A percentile compares a stretch with the other conserved stretches of the same genome.
Evolutionary conservation across 2,113 vertebrate genomes (phyloP).

Genomic region (Tyto alba): DNA sequence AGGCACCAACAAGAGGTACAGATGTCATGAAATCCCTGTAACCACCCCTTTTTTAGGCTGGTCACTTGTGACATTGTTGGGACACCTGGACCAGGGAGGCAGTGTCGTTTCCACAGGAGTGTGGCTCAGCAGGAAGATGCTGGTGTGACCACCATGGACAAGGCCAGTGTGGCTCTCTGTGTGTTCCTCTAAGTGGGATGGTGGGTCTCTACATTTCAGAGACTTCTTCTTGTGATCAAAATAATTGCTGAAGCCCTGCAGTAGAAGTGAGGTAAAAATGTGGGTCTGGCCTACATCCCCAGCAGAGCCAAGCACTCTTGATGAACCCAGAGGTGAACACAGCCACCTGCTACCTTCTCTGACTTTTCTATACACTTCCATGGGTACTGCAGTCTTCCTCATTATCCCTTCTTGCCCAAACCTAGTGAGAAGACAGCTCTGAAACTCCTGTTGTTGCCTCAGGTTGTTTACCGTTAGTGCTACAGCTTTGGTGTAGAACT

Average conservation of each 20-base stretch:
- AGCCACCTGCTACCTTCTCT: neutral
- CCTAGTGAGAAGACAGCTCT: neutral
- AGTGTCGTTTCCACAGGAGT: neutral
- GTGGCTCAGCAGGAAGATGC: neutral
- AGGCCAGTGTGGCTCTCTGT: neutral
- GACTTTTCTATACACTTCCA: neutral
- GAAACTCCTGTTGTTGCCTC: neutral
- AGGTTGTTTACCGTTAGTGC: neutral
- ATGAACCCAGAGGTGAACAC: neutral
- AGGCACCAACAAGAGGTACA: neutral
- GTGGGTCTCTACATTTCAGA: neutral
- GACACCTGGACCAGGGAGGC: fast-evolving
- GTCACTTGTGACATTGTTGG: neutral
- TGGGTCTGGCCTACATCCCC: neutral
- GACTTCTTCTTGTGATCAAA: neutral
- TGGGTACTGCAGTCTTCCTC: neutral
- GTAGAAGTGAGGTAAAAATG: neutral
- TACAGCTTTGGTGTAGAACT: neutral
- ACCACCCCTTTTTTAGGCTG: neutral
- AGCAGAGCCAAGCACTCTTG: neutral
- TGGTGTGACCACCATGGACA: neutral
- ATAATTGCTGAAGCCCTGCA: neutral
- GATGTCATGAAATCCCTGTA: neutral
- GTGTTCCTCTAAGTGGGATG: neutral
- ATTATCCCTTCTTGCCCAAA: neutral